Conservation (phyloP, 2,888 invertebrate species). For the Branchipolynoe longqiensis region DNA sequence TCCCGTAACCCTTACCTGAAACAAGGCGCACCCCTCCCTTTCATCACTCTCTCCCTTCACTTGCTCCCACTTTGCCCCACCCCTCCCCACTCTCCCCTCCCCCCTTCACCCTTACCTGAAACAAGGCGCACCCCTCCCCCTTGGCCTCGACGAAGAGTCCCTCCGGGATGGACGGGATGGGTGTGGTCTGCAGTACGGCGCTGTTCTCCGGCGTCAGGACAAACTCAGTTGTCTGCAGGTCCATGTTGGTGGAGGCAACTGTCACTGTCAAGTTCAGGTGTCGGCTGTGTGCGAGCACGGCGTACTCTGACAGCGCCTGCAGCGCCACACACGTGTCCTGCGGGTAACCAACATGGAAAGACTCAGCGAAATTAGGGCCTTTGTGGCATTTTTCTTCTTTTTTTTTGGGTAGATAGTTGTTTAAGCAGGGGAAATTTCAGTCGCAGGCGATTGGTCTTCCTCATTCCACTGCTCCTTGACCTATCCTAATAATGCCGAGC, state of each 20-base stretch:
- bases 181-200: constrained; percentile 82
- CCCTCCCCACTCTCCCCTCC: constrained; percentile 84
- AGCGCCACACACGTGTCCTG: constrained; percentile 86
- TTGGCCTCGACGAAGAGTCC: constrained; percentile 83
- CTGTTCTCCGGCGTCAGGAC: constrained; percentile 83
- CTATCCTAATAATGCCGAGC: too few relatives aligned
- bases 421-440: too few relatives aligned
- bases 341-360: too few relatives aligned
- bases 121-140: constrained; percentile 85
- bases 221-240: constrained; percentile 82
- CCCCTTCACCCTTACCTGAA: constrained; percentile 83
- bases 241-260: constrained; percentile 68
- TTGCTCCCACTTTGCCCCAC: constrained; percentile 83
- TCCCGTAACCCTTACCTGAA: too few relatives aligned
- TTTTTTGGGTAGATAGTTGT: too few relatives aligned
- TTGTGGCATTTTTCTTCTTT: too few relatives aligned
- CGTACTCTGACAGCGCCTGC: constrained; percentile 85
- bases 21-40: constrained; percentile 84
- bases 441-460: too few relatives aligned
- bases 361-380: too few relatives aligned
- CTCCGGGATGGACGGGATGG: constrained; percentile 82
- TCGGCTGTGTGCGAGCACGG: constrained; percentile 82
- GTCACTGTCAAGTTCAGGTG: constrained; percentile 73
- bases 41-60: neutral
- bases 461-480: too few relatives aligned